phyloP scores from a whole-genome alignment of 2,888 invertebrate genomes.

The Thymelicus lineola region DNA sequence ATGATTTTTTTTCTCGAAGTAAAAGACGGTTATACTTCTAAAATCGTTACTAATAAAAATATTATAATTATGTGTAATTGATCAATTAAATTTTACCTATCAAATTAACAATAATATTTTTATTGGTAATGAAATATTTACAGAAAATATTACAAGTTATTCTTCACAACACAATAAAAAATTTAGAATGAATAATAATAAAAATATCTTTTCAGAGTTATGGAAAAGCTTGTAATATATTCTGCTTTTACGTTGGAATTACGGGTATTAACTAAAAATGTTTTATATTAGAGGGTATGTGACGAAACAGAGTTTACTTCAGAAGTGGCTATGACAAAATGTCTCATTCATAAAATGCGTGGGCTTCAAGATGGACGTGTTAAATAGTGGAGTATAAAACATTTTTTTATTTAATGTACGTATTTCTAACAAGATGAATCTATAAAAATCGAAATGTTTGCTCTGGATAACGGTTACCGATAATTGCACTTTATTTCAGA shows the following conservation, averaged over 20 bases:
- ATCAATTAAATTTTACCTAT: too few species aligned
- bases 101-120: constrained; percentile 19
- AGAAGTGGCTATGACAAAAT: background rate
- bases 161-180: constrained; percentile 11
- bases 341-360: background rate
- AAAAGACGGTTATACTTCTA: background rate
- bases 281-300: background rate
- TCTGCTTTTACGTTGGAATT: constrained; percentile 27
- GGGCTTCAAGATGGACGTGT: background rate
- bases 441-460: constrained; percentile 58
- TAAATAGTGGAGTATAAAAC: constrained; percentile 25
- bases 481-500: constrained; percentile 59
- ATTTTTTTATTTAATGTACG: constrained; percentile 43
- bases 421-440: constrained; percentile 51
- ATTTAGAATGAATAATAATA: constrained; percentile 7
- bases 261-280: constrained; percentile 23
- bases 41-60: constrained; percentile 24
- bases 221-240: constrained; percentile 35
- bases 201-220: background rate
- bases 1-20: constrained; percentile 33
- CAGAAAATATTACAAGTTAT: constrained; percentile 30
- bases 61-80: constrained; percentile 38
- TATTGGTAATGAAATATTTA: constrained; percentile 4
- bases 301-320: constrained; percentile 12
- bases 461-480: constrained; percentile 74